Evolutionary conservation across 2,797 vertebrate genomes (phyloP), one percentile per base, ranked within the genome.

Genomic region (Pangasius krempfi): DNA sequence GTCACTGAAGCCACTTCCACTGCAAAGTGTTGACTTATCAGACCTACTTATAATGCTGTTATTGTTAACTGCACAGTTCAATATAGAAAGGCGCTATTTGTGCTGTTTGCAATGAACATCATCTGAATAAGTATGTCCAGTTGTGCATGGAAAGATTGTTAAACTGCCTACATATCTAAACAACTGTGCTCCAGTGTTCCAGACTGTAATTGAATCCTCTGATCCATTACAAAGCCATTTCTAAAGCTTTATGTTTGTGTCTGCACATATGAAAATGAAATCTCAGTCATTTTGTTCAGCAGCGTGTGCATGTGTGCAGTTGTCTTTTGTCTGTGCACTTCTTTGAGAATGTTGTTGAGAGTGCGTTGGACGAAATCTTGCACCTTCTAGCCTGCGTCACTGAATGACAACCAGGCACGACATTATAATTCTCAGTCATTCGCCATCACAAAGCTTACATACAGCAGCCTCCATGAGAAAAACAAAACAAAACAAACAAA

Each of bases 371-470:
- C 83, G 54, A 64, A 80, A 81, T 83, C 85, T 22, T 84, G 66
- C 44, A 87, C 84, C 75, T 87, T 85, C n/a, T 85, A 83, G 66
- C 62, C 84, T 88, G 37, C 52, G 37, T 25, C 30, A 72, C 60
- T 85, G 64, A 90, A 85, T 76, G 44, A 86, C 58, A 8, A 30
- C 66, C 60, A 87, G 85, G 50, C 44, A 64, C 14, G 2, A 7
- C 44, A 72, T 82, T 70, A 37, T 83, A 40, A 79, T 87, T 84
- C 86, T 88, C 86, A 90, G 87, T 86, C 86, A 30, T 91, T 87
- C 89, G 92, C 13, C 62, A 75, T 89, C 75, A 66, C 87, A 88
- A 88, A 86, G 88, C 90, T 91, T 92, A 89, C 76, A 89, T 91
- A 92, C 80, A 68, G 87, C 68, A 84, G 85, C 79, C 73, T 90